A percentile compares a stretch with the other conserved stretches of the same genome.
phyloP scores from a whole-genome alignment of 2,888 invertebrate species.

The Smittia aterrima region DNA sequence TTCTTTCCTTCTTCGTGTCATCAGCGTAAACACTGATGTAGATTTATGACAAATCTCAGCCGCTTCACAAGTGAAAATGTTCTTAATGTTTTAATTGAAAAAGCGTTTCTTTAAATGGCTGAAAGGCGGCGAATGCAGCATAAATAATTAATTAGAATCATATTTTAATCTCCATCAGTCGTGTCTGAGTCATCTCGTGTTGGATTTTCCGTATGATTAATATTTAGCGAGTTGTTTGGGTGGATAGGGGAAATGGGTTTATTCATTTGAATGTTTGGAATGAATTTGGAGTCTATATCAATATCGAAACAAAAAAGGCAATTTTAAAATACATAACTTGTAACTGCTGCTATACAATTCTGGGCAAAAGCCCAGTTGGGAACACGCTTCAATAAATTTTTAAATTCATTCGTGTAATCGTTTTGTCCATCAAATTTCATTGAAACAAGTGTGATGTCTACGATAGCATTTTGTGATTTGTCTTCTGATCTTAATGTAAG shows the following conservation, averaged over 20 bases:
- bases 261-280: too few relatives aligned
- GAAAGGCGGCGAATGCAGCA: background rate
- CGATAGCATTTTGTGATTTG: background rate
- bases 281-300: too few relatives aligned
- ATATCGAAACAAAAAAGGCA: background rate
- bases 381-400: background rate
- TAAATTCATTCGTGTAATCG: constrained; percentile 18
- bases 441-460: constrained; percentile 11
- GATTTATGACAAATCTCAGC: constrained; percentile 17
- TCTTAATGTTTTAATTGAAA: too few relatives aligned
- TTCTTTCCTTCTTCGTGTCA: background rate
- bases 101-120: background rate
- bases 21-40: background rate
- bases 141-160: background rate
- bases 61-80: background rate
- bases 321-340: constrained; percentile 13
- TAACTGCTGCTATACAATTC: constrained; percentile 1
- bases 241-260: too few relatives aligned
- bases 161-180: background rate
- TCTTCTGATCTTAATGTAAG: background rate
- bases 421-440: constrained; percentile 13
- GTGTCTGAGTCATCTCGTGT: background rate
- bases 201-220: background rate
- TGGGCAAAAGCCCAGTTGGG: constrained; percentile 27
- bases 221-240: background rate